These are phyloP conservation scores for Zaprionus taronus DNA, from an alignment of 1,140 invertebrate species.

Conservation along the genomic window DNA sequence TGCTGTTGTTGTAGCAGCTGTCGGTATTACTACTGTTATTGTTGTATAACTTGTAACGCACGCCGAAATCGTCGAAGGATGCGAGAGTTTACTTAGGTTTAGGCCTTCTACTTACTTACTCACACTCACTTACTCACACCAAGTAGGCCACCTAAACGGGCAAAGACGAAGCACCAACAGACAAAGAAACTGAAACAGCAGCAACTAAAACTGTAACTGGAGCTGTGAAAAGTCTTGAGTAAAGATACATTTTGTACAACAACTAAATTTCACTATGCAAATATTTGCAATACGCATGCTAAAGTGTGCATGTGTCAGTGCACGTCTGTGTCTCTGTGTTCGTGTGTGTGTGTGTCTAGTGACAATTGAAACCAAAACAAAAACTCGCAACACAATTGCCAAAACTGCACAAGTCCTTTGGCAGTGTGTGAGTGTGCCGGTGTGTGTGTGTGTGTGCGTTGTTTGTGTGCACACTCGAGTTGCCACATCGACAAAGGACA, in stretches of 20 bases:
- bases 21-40: slow-evolving; percentile 9
- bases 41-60: slow-evolving; percentile 31
- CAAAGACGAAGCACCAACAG: slow-evolving; percentile 14
- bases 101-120: slow-evolving; percentile 16
- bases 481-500: slow-evolving; percentile 32
- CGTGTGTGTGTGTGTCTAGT: slow-evolving; percentile 20
- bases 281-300: slow-evolving; percentile 59
- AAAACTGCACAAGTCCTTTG: slow-evolving; percentile 49
- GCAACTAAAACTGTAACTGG: slow-evolving; percentile 14
- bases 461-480: slow-evolving; percentile 25
- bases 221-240: slow-evolving; percentile 67
- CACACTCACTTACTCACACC: background rate
- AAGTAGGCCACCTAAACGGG: slow-evolving; percentile 34
- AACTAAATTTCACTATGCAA: slow-evolving; percentile 82
- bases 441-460: background rate
- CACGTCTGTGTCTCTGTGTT: slow-evolving; percentile 6
- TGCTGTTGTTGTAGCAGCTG: slow-evolving; percentile 12
- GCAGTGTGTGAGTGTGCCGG: slow-evolving; percentile 15
- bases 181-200: slow-evolving; percentile 31
- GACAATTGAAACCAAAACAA: slow-evolving; percentile 51
- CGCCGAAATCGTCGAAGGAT: slow-evolving; percentile 27
- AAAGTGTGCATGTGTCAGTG: slow-evolving; percentile 3
- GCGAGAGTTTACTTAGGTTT: slow-evolving; percentile 41
- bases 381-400: slow-evolving; percentile 48
- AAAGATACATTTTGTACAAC: slow-evolving; percentile 73